phyloP scores from a whole-genome alignment of 2,888 invertebrate species.

The Gerris lacustris region DNA sequence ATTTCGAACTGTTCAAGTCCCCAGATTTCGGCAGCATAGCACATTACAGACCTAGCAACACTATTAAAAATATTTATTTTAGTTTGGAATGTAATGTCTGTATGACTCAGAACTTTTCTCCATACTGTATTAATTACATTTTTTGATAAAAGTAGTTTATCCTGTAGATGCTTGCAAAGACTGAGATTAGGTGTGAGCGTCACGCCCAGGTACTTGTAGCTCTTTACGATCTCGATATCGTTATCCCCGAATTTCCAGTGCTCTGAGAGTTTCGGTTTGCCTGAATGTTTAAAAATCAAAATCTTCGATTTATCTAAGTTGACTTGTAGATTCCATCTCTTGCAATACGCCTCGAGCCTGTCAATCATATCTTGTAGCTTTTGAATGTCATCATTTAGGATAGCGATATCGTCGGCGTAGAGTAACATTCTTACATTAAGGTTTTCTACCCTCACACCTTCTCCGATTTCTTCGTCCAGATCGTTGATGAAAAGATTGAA shows the following conservation, averaged over 20 bases:
- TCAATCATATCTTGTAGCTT: conserved; percentile 23
- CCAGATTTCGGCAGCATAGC: too few relatives aligned
- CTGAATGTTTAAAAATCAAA: background rate
- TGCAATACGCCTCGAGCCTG: conserved; percentile 23
- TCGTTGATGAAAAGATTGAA: conserved; percentile 13
- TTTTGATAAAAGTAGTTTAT: too few relatives aligned
- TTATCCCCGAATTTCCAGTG: background rate
- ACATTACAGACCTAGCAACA: too few relatives aligned
- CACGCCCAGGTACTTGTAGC: too few relatives aligned
- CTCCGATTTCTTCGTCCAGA: background rate
- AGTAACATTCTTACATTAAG: conserved; percentile 18
- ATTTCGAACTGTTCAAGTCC: too few relatives aligned
- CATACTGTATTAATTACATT: too few relatives aligned
- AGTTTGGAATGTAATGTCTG: too few relatives aligned
- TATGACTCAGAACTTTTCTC: too few relatives aligned
- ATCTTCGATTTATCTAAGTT: conserved; percentile 28
- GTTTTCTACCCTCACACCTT: conserved; percentile 19
- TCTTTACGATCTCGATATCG: background rate
- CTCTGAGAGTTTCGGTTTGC: background rate
- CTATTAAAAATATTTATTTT: too few relatives aligned
- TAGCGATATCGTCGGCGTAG: conserved; percentile 27
- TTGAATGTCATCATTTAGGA: conserved; percentile 18
- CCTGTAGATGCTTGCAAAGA: background rate
- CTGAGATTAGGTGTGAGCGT: background rate
- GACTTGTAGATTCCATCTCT: conserved; percentile 21